Percentiles rank a stretch among this genome's conserved stretches.
These are phyloP conservation scores for Hippocampus comes DNA, from an alignment of 2,113 vertebrate species.

Conservation along the genomic window DNA sequence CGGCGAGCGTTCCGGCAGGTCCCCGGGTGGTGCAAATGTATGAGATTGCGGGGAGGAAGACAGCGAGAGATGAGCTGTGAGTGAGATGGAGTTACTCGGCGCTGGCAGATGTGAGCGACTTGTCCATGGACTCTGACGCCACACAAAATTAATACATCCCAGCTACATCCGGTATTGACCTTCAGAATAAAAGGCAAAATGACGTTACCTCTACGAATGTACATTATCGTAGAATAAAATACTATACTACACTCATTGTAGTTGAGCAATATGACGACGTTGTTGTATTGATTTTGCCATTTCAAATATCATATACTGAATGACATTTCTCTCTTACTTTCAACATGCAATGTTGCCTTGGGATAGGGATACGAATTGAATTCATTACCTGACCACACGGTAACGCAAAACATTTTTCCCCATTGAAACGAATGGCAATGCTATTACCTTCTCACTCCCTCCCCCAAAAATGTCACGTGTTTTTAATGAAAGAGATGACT, in stretches of 20 bases:
- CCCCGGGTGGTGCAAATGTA: constrained; percentile 34
- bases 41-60: constrained; percentile 8
- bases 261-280: not conserved
- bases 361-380: too few species aligned
- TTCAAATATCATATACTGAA: too few species aligned
- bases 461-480: too few species aligned
- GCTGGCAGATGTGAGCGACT: constrained; percentile 17
- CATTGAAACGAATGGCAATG: too few species aligned
- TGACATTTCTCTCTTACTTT: too few species aligned
- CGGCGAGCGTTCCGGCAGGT: constrained; percentile 33
- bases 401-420: too few species aligned
- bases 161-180: not conserved
- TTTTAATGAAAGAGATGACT: too few species aligned
- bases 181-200: constrained; percentile 43
- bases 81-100: constrained; percentile 8
- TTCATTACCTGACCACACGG: too few species aligned
- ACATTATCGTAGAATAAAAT: too few species aligned
- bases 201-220: not conserved
- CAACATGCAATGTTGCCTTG: too few species aligned
- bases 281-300: too few species aligned
- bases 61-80: constrained; percentile 1
- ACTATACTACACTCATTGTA: not conserved
- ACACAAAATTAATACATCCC: accelerated
- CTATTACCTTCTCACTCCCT: too few species aligned
- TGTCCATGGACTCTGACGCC: not conserved